Base-by-base conservation (phyloP, 1,140 invertebrate genomes). In the Scaptomyza pallida region DNA sequence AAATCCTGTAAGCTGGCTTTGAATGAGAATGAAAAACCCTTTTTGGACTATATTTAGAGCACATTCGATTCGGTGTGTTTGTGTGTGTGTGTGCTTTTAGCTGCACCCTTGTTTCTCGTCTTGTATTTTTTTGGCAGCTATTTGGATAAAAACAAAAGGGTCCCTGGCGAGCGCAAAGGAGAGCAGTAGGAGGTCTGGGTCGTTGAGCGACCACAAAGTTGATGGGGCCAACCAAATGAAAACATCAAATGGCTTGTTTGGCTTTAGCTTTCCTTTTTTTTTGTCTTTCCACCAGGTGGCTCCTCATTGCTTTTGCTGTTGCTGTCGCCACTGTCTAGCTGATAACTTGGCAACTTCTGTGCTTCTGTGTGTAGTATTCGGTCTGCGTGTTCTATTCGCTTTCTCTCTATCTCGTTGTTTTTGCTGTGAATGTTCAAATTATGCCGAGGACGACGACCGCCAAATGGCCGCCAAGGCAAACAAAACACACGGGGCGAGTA, bases 191-290 rank as follows among this genome's bases (percentile, higher is more conserved):
- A 56, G 44, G 40, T 56, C 48, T 37, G 17, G 33, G 43, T 57
- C 26, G 72, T 69, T 72, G 65, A 75, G 70, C 74, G 61, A 64
- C 68, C 68, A 71, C 68, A 71, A 71, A 65, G 76, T 73, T 72
- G 59, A 80, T 80, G 72, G 77, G 72, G 69, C 48, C 63, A 69
- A 67, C 80, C 63, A 86, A 88, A 86, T 86, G 81, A 86, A 86
- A 86, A 86, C 81, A 86, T 86, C 82, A 88, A 86, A 86, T 86
- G 77, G 61, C 82, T 88, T 86, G 81, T 86, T 86, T 75, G 80
- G 73, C 82, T 69, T 68, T 35, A 55, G 67, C 43, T 44, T 54
- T 33, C 16, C 43, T 30, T 44, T 50, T 48, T 43, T 54, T 65
- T n/a, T n/a, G n/a, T n/a, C n/a, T n/a, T n/a, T n/a, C n/a, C 67